Evolutionary conservation across 1,140 invertebrate species (phyloP), one percentile per base, ranked within the genome.

Genomic region (Macrosteles quadrilineatus): DNA sequence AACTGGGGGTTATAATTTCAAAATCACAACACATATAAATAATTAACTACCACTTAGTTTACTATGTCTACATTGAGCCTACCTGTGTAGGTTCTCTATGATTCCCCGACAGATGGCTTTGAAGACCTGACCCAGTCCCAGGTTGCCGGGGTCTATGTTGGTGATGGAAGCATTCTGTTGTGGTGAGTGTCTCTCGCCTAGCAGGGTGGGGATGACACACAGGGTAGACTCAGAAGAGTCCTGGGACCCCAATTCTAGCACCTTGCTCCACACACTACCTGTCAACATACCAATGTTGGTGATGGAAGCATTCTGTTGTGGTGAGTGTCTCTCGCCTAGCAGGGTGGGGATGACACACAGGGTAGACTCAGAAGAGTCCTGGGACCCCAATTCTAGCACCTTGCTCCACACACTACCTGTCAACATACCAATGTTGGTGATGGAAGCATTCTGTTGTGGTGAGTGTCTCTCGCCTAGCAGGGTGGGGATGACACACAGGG

Each of bases 201-300:
- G 85, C 50, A 95, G 79, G 62, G 88, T 87, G 6, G 94, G 93
- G 45, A 81, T 82, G 57, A 91, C 86, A 75, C 82, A 80, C 79
- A 91, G 84, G 70, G 83, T 79, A 31, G 85, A 84, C 43, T 82
- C 76, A 25, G 82, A 76, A 59, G 80, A 80, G 4, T 86, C 82
- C 71, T 85, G 83, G n/a, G 85, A 84, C 19, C 77, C 73, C 19
- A 88, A 77, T 31, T 84, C 79, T 32, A 94, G 85, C 9, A 91
- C 78, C 77, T 88, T 89, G 72, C 89, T 87, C 92, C 93, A 95
- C 12, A 95, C 85, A 82, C 90, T 90, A 23, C 88, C 88, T 89
- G 75, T 29, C 81, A 76, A 70, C 93, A 73, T 84, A 86, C 68
- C 85, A 83, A n/a, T n/a, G n/a, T n/a, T n/a, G n/a, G n/a, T n/a